Evolutionary conservation across 2,113 vertebrate species (phyloP).

Genomic region (Coryphaenoides rupestris): DNA sequence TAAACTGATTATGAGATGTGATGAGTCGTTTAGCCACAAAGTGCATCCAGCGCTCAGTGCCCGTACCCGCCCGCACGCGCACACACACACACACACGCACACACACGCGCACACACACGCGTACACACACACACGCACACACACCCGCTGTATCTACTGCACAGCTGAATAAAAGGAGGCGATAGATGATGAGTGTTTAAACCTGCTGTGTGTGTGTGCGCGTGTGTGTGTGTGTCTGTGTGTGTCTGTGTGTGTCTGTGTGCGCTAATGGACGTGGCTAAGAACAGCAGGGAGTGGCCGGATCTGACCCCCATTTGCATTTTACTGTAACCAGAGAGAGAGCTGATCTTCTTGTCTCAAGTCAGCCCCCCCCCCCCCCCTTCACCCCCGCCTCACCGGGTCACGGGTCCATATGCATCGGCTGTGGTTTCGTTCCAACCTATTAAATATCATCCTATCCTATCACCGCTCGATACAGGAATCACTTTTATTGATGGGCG

Average conservation of each 20-base stretch:
- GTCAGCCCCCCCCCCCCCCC: too few relatives aligned
- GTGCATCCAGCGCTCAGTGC: background rate
- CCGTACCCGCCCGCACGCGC: background rate
- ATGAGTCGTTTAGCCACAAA: constrained; percentile 35
- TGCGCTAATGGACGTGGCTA: constrained; percentile 18
- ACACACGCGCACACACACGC: background rate
- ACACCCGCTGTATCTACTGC: background rate
- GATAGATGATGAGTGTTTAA: constrained; percentile 21
- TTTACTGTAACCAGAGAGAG: constrained; percentile 24
- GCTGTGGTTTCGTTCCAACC: too few relatives aligned
- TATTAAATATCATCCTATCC: too few relatives aligned
- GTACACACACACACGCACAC: constrained; percentile 3
- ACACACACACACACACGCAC: constrained; percentile 7
- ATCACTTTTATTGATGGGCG: too few relatives aligned
- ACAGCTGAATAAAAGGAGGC: constrained; percentile 2
- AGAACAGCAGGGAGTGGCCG: constrained; percentile 24
- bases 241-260: constrained; percentile 9
- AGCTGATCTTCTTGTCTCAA: constrained; percentile 19
- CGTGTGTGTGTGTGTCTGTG: background rate
- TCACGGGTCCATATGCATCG: too few relatives aligned
- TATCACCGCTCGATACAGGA: too few relatives aligned
- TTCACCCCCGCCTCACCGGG: too few relatives aligned
- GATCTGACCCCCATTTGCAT: constrained; percentile 3
- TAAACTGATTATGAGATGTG: constrained; percentile 43
- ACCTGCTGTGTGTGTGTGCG: constrained; percentile 26